Percentiles rank a stretch among this genome's conserved stretches.
Conservation (phyloP, 1,140 invertebrate genomes). For the Pollicipes pollicipes region DNA sequence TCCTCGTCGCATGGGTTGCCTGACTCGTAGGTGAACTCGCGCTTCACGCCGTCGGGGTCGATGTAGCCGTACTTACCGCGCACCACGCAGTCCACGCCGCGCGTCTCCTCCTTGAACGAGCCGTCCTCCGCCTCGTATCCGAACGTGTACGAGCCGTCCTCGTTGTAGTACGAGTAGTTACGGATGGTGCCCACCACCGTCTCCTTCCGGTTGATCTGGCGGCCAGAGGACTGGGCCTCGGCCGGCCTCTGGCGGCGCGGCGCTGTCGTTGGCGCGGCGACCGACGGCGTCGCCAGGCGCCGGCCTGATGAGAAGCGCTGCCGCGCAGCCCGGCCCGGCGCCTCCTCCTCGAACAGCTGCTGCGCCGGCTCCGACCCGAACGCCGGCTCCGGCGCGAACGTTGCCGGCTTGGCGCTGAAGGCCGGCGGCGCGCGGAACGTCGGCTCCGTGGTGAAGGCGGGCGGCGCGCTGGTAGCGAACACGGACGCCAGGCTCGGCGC, state of each 20-base stretch:
- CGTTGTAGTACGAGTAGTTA: constrained; percentile 21
- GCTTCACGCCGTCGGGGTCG: constrained; percentile 67
- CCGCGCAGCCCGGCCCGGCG: too few relatives aligned
- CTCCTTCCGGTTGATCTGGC: background rate
- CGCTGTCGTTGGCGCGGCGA: background rate
- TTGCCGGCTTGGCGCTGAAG: background rate
- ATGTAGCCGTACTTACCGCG: constrained; percentile 74
- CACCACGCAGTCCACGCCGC: constrained; percentile 68
- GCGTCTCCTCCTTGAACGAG: constrained; percentile 72
- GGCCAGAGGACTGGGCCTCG: background rate
- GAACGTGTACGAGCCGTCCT: constrained; percentile 62
- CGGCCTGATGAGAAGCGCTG: background rate
- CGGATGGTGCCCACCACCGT: constrained; percentile 15
- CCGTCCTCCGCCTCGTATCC: constrained; percentile 75
- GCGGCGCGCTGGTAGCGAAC: background rate
- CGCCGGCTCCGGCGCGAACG: background rate
- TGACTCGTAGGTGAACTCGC: constrained; percentile 75
- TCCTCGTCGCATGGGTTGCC: constrained; percentile 69
- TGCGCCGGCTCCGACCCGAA: background rate
- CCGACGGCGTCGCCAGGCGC: too few relatives aligned
- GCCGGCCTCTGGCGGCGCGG: too few relatives aligned
- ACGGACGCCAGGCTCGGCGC: background rate
- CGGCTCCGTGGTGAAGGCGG: background rate
- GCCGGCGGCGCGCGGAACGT: too few relatives aligned
- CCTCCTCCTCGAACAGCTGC: too few relatives aligned